These are phyloP conservation scores for Archips xylosteana DNA, from an alignment of 2,888 invertebrate species.

Conservation along the genomic window DNA sequence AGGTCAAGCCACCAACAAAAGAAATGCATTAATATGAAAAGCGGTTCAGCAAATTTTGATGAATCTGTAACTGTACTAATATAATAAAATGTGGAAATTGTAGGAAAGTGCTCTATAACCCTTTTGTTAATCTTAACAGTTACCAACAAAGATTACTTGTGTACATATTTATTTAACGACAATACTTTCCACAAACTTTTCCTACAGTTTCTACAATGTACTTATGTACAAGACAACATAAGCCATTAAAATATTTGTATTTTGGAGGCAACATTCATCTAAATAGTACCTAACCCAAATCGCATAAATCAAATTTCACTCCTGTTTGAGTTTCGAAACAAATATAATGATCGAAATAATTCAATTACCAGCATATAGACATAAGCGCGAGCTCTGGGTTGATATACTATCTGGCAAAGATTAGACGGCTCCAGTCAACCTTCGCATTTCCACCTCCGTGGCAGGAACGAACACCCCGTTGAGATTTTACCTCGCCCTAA, in stretches of 20 bases:
- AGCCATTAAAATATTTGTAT: not conserved
- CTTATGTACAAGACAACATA: no score
- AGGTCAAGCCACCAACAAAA: no score
- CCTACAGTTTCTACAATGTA: no score
- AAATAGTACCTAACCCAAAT: not conserved
- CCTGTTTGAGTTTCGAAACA: not conserved
- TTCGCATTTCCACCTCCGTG: conserved; percentile 16
- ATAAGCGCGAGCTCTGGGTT: not conserved
- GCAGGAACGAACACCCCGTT: conserved; percentile 11
- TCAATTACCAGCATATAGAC: conserved; percentile 6
- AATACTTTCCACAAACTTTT: no score
- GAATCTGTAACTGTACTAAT: no score
- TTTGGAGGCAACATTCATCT: not conserved
- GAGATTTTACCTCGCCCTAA: conserved; percentile 28
- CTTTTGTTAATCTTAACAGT: no score
- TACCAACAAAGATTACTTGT: no score
- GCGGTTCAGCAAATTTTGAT: no score
- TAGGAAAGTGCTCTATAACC: no score
- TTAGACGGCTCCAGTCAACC: not conserved
- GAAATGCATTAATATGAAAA: no score
- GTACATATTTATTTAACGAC: no score
- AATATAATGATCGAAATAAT: conserved; percentile 5
- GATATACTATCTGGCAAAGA: not conserved
- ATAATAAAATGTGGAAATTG: no score
- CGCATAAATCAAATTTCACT: not conserved